Evolutionary conservation across 2,888 invertebrate genomes (phyloP).

Genomic region (Nasonia oneida): DNA sequence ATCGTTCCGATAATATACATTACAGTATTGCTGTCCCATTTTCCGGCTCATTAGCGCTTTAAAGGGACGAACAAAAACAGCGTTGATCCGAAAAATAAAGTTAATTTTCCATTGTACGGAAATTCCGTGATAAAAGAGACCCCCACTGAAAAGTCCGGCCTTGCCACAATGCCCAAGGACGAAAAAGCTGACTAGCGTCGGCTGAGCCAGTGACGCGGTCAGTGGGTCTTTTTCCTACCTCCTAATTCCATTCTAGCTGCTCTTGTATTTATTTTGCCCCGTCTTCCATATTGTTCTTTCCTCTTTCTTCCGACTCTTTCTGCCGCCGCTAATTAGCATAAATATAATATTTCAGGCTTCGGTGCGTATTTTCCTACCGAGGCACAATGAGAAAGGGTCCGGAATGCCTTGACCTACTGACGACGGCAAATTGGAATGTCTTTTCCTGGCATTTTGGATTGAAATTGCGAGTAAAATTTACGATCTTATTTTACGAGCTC

Average conservation of each 20-base stretch:
- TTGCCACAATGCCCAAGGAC: constrained; percentile 31
- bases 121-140: constrained; percentile 41
- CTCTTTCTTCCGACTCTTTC: constrained; percentile 20
- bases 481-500: neutral
- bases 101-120: constrained; percentile 59
- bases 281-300: constrained; percentile 29
- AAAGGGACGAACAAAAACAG: constrained; percentile 50
- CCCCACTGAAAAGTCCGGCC: constrained; percentile 41
- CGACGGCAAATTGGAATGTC: neutral
- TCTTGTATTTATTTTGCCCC: constrained; percentile 50
- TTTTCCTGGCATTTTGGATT: neutral
- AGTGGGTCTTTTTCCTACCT: constrained; percentile 29
- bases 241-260: constrained; percentile 24
- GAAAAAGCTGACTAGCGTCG: constrained; percentile 48
- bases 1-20: too few species aligned
- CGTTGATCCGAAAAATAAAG: constrained; percentile 57
- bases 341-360: constrained; percentile 40
- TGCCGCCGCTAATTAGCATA: constrained; percentile 44
- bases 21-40: neutral
- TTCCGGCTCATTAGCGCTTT: constrained; percentile 37
- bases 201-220: constrained; percentile 48
- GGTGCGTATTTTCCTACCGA: neutral
- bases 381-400: neutral
- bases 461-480: too few species aligned
- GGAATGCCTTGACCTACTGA: neutral